Evolutionary conservation across 2,113 vertebrate species (phyloP).

Genomic region (Smithornis capensis): DNA sequence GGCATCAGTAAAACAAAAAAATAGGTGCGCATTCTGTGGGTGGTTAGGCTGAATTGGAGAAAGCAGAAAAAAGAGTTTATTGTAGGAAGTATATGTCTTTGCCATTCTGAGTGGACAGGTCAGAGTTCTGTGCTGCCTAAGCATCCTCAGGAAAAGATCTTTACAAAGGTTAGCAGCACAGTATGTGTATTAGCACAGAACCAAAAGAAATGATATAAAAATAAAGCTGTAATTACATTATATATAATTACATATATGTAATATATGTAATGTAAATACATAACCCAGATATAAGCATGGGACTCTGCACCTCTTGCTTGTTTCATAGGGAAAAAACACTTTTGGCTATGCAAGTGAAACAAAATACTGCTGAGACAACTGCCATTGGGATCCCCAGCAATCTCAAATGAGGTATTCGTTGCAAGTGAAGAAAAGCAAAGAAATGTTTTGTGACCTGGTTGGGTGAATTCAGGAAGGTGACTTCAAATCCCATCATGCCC

Average conservation of each 20-base stretch:
- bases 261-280: too few species aligned
- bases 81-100: neutral
- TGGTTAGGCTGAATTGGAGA: neutral
- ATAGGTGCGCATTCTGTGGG: neutral
- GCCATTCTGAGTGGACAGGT: neutral
- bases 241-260: too few species aligned
- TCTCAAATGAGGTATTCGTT: constrained; percentile 30
- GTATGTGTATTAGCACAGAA: neutral
- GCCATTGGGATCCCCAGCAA: neutral
- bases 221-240: neutral
- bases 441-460: constrained; percentile 77
- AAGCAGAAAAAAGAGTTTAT: neutral
- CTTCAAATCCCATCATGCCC: neutral
- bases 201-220: neutral
- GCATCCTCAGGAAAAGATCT: neutral
- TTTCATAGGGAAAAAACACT: neutral
- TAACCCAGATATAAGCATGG: neutral
- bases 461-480: constrained; percentile 64
- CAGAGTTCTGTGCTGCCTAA: neutral
- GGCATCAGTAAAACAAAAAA: neutral
- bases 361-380: neutral
- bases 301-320: neutral
- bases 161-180: neutral
- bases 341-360: neutral
- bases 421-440: constrained; percentile 63